These are phyloP conservation scores for Xestia xanthographa DNA, from an alignment of 2,888 invertebrate genomes.

Conservation along the genomic window DNA sequence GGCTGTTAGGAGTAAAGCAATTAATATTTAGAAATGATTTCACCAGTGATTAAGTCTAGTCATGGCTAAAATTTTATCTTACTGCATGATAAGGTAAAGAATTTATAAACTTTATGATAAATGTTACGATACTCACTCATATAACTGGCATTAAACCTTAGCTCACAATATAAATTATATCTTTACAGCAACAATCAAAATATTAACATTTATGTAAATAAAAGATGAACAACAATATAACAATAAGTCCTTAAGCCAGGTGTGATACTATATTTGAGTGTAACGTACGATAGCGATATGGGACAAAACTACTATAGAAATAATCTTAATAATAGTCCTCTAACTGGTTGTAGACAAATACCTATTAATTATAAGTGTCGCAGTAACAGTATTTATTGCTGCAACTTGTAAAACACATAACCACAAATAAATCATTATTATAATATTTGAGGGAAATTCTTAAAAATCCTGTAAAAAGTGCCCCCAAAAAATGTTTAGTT, in stretches of 20 bases:
- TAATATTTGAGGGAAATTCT: not conserved
- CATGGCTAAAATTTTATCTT: not conserved
- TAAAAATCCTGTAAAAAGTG: not conserved
- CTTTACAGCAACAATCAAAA: not conserved
- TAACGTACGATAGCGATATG: not conserved
- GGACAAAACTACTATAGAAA: not conserved
- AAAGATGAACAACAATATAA: slow-evolving; percentile 2
- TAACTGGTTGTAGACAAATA: not conserved
- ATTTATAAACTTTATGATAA: not conserved
- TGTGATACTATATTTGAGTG: not conserved
- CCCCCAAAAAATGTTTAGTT: not conserved
- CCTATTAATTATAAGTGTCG: not conserved
- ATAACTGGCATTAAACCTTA: not conserved
- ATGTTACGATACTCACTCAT: not conserved
- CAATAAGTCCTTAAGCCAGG: not conserved
- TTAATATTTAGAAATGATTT: not conserved
- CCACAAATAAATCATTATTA: not conserved
- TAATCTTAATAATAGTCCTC: not conserved
- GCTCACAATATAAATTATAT: slow-evolving; percentile 1
- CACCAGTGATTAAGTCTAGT: too few relatives aligned
- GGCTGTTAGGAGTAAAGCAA: not conserved
- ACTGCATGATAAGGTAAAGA: not conserved
- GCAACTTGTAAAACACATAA: not conserved
- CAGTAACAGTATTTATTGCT: not conserved
- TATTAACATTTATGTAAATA: slow-evolving; percentile 6